Percentiles rank a stretch among this genome's conserved stretches.
Evolutionary conservation across 2,113 vertebrate genomes (phyloP).

Genomic region (Lampris megalopsis): DNA sequence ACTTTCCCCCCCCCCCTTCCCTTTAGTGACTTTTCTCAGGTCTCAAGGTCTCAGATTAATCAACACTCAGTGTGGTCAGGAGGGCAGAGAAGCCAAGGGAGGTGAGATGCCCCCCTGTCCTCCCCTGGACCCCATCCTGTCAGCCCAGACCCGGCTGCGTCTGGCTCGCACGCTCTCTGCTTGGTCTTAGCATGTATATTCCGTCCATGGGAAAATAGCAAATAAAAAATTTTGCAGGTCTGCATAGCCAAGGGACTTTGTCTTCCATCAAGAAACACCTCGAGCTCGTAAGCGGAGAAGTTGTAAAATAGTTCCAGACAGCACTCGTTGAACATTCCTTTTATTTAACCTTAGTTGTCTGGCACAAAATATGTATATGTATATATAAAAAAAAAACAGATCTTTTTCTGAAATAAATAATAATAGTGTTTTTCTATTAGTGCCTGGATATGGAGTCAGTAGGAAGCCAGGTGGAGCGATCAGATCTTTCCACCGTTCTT

Average conservation of each 20-base stretch:
- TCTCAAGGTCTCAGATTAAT: constrained; percentile 86
- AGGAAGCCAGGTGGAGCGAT: constrained; percentile 78
- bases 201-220: constrained; percentile 74
- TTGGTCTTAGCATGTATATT: constrained; percentile 44
- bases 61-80: constrained; percentile 80
- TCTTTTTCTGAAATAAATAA: constrained; percentile 73
- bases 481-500: constrained; percentile 77
- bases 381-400: constrained; percentile 21
- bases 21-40: constrained; percentile 70
- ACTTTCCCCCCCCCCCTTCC: constrained; percentile 32
- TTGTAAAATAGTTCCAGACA: constrained; percentile 78
- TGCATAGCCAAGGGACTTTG: constrained; percentile 68
- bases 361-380: constrained; percentile 12
- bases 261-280: constrained; percentile 80
- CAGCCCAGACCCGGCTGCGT: constrained; percentile 59
- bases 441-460: constrained; percentile 75
- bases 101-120: constrained; percentile 71
- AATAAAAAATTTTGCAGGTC: constrained; percentile 75
- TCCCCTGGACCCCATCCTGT: constrained; percentile 64
- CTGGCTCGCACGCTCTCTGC: constrained; percentile 56
- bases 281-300: constrained; percentile 66
- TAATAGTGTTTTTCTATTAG: constrained; percentile 74
- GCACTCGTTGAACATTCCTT: constrained; percentile 69
- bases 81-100: constrained; percentile 61
- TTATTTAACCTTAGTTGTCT: constrained; percentile 82